phyloP scores from a whole-genome alignment of 1,140 invertebrate genomes.

The Adelges cooleyi region DNA sequence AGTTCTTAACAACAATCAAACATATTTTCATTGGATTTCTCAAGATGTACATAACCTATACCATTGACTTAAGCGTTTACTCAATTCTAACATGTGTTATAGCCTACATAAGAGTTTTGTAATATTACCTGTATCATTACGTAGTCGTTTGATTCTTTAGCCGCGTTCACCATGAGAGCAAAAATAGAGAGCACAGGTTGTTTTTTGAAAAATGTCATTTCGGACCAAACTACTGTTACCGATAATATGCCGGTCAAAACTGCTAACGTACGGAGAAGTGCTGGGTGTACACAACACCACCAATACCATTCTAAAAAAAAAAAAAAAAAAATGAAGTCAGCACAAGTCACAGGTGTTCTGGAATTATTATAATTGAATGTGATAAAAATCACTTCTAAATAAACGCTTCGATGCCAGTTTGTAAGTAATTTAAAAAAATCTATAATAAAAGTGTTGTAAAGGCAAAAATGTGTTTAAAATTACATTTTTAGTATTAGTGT shows the following conservation, averaged over 20 bases:
- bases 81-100: conserved; percentile 30
- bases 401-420: no score
- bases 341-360: no score
- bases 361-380: no score
- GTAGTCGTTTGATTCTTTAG: conserved; percentile 78
- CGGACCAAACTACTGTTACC: conserved; percentile 90
- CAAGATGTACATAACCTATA: neutral
- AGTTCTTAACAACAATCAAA: conserved; percentile 1
- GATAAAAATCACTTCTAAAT: no score
- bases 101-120: conserved; percentile 12
- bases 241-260: conserved; percentile 68
- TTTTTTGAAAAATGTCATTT: conserved; percentile 93
- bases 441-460: no score
- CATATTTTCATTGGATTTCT: neutral
- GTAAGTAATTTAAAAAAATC: no score
- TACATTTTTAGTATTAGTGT: no score
- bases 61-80: neutral
- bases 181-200: conserved; percentile 86
- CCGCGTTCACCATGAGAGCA: conserved; percentile 77
- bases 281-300: conserved; percentile 71
- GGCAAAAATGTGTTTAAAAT: no score
- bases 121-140: conserved; percentile 78
- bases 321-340: no score
- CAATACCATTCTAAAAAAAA: conserved; percentile 81
- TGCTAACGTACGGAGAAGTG: conserved; percentile 59